Conservation (phyloP, 2,888 invertebrate genomes). For the Caradrina clavipalpis region DNA sequence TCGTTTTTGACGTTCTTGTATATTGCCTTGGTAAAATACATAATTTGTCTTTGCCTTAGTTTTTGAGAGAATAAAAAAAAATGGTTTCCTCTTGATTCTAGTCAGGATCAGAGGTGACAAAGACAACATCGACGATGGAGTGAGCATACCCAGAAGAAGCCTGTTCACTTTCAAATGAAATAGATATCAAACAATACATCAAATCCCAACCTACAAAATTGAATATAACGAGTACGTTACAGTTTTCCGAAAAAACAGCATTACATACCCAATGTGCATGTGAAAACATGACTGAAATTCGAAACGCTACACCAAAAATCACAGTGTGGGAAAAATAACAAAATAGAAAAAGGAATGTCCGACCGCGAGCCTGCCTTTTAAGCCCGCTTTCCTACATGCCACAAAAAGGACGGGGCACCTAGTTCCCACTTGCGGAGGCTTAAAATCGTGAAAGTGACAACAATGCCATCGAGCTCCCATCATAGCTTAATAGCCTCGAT, state of each 20-base stretch:
- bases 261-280: background rate
- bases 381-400: conserved; percentile 15
- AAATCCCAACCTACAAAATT: background rate
- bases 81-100: too few species aligned
- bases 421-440: background rate
- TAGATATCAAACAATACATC: too few species aligned
- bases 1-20: too few species aligned
- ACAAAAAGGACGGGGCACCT: conserved; percentile 13
- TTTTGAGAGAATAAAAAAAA: too few species aligned
- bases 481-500: background rate
- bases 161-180: too few species aligned
- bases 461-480: background rate
- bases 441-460: conserved; percentile 21
- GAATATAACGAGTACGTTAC: background rate
- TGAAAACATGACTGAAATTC: conserved; percentile 16
- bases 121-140: too few species aligned
- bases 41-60: too few species aligned
- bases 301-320: conserved; percentile 13
- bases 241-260: background rate
- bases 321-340: conserved; percentile 21
- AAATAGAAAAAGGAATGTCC: conserved; percentile 13
- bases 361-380: conserved; percentile 7
- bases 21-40: too few species aligned
- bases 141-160: too few species aligned
- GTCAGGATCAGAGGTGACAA: too few species aligned